phyloP scores from a whole-genome alignment of 1,140 invertebrate genomes.

The Psilanteris sp. region DNA sequence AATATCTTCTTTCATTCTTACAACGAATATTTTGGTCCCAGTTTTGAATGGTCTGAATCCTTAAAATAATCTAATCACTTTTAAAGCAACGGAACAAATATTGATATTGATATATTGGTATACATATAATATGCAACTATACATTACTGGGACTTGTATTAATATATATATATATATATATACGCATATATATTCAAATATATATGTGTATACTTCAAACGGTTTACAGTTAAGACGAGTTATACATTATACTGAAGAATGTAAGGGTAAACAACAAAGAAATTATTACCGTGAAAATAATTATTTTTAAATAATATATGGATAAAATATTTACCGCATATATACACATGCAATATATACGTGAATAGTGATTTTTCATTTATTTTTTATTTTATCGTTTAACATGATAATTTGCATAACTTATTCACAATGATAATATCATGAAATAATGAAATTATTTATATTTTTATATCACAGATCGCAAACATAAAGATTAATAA shows the following conservation, averaged over 20 bases:
- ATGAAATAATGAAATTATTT: too few species aligned
- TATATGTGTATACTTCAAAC: conserved; percentile 24
- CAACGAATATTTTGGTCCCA: conserved; percentile 39
- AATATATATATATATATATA: too few species aligned
- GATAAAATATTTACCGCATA: too few species aligned
- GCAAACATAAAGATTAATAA: too few species aligned
- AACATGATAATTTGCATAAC: too few species aligned
- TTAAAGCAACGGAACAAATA: conserved; percentile 1
- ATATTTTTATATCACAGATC: too few species aligned
- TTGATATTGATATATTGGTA: conserved; percentile 1
- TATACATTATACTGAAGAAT: conserved; percentile 17
- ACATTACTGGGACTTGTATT: conserved; percentile 32
- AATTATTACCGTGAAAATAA: conserved; percentile 30
- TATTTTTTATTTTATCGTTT: too few species aligned
- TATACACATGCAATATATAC: too few species aligned
- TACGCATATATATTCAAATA: too few species aligned
- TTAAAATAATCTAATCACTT: too few species aligned
- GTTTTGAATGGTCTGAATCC: conserved; percentile 22
- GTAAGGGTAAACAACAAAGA: conserved; percentile 38
- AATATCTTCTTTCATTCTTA: conserved; percentile 39
- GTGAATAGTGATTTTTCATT: too few species aligned
- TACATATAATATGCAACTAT: conserved; percentile 4
- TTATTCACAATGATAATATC: too few species aligned
- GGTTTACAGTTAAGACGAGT: conserved; percentile 29
- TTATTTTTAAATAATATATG: conserved; percentile 32